Conservation (phyloP, 2,797 vertebrate species). For the Spinus pinus region DNA sequence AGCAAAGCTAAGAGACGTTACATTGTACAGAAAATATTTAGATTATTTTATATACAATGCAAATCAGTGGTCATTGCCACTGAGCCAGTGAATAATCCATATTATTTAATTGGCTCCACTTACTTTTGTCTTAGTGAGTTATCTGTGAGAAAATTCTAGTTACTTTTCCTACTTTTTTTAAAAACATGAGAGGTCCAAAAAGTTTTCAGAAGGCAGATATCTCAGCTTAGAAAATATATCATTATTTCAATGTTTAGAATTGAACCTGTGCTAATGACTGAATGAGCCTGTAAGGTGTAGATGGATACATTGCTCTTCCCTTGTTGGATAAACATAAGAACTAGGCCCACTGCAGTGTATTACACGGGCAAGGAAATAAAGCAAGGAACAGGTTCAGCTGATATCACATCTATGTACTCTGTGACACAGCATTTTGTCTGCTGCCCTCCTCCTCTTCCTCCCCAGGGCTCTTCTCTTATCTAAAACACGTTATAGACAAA, state of each 20-base stretch:
- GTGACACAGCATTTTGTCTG: not conserved
- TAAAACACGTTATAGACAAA: not conserved
- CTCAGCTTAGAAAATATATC: not conserved
- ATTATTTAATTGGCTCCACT: not conserved
- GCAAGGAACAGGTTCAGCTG: not conserved
- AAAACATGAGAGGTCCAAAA: not conserved
- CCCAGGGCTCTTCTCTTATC: not conserved
- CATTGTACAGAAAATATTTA: not conserved
- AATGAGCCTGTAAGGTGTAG: not conserved
- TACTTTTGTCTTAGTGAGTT: not conserved
- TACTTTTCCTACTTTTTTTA: not conserved
- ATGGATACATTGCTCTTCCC: not conserved
- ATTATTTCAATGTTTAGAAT: not conserved
- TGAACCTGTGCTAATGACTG: not conserved
- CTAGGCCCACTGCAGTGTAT: too few relatives aligned
- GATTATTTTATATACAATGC: not conserved
- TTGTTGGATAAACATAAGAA: not conserved
- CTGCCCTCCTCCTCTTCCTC: not conserved
- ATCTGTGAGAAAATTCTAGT: not conserved
- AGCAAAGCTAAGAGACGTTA: not conserved
- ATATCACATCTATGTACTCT: not conserved
- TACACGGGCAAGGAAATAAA: not conserved
- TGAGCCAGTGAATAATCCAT: not conserved
- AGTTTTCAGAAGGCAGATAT: fast-evolving
- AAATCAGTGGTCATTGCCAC: not conserved